A percentile compares a stretch with the other conserved stretches of the same genome.
Conservation (phyloP, 2,113 vertebrate genomes). For the Pygoscelis antarcticus region DNA sequence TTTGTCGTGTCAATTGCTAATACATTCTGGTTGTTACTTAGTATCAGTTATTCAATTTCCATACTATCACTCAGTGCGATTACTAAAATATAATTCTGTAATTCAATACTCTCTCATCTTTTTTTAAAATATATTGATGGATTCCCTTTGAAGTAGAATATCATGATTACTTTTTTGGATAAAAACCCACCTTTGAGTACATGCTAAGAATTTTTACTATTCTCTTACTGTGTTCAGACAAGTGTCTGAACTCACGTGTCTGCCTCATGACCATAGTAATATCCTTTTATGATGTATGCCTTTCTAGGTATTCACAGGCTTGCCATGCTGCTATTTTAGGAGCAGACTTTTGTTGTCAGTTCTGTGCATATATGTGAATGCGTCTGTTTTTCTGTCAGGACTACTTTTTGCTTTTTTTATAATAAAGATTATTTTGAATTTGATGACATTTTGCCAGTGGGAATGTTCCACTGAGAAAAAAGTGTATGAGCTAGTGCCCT, state of each 20-base stretch:
- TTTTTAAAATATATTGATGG: background rate
- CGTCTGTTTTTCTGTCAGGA: background rate
- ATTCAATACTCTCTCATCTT: background rate
- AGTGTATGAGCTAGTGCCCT: background rate
- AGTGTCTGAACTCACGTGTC: background rate
- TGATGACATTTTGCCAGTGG: background rate
- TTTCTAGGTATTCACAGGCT: background rate
- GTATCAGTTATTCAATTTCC: background rate
- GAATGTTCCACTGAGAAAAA: background rate
- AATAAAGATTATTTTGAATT: background rate
- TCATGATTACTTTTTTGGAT: background rate
- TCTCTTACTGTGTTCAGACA: background rate
- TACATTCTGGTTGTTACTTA: background rate
- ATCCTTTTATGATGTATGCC: background rate
- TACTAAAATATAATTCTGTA: background rate
- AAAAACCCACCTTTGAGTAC: background rate
- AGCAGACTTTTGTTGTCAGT: background rate
- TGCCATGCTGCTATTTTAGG: background rate
- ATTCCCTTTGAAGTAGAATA: background rate
- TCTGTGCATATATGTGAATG: background rate
- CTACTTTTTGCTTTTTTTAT: background rate
- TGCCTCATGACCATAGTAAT: background rate
- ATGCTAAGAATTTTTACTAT: background rate
- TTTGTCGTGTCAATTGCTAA: background rate
- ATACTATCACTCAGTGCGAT: background rate